Evolutionary conservation across 2,888 invertebrate species (phyloP).

Genomic region (Cosmia trapezina): DNA sequence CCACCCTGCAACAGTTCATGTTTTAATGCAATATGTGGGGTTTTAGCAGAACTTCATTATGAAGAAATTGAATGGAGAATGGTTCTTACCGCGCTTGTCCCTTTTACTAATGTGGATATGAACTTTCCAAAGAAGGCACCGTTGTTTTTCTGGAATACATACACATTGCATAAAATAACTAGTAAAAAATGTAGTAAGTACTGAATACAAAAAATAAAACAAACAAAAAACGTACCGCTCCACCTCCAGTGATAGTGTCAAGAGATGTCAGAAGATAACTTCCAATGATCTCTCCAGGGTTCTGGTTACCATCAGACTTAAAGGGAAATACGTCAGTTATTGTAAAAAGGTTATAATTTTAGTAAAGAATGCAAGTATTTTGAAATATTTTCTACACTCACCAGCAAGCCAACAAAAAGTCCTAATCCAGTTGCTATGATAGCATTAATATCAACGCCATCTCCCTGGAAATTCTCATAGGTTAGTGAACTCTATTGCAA

Average conservation of each 20-base stretch:
- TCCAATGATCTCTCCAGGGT: conserved; percentile 85
- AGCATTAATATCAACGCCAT: conserved; percentile 85
- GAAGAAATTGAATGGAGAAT: too few relatives aligned
- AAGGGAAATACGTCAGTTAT: conserved; percentile 15
- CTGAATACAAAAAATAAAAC: background rate
- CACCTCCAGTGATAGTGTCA: conserved; percentile 87
- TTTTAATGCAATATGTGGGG: background rate
- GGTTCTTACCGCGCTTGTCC: conserved; percentile 85
- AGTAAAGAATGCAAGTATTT: background rate
- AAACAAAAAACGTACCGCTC: conserved; percentile 78
- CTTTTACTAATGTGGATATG: conserved; percentile 82
- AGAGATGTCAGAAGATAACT: conserved; percentile 85
- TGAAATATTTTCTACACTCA: conserved; percentile 66
- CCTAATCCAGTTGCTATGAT: conserved; percentile 85
- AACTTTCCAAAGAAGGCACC: conserved; percentile 87
- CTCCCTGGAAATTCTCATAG: conserved; percentile 79
- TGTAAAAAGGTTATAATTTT: too few relatives aligned
- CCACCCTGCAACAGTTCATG: conserved; percentile 72
- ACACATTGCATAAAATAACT: background rate
- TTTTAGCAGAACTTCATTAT: background rate
- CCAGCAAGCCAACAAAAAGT: conserved; percentile 86
- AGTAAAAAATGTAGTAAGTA: background rate
- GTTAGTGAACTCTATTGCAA: conserved; percentile 1
- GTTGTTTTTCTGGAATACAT: conserved; percentile 83
- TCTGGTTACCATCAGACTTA: conserved; percentile 85